Evolutionary conservation across 2,888 invertebrate species (phyloP).

Genomic region (Athrips mouffetella): DNA sequence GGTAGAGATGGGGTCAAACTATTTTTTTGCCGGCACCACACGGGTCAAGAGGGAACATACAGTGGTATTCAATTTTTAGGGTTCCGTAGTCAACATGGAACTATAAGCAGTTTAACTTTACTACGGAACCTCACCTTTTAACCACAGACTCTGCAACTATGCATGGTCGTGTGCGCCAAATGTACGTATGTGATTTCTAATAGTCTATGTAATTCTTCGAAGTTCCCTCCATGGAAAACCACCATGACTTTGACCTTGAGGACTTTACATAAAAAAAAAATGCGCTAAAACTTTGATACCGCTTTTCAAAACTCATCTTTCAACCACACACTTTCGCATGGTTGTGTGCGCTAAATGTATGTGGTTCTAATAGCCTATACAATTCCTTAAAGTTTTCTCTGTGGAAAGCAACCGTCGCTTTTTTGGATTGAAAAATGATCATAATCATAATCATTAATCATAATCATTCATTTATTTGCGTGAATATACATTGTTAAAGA

Average conservation of each 20-base stretch:
- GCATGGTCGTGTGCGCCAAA: conserved; percentile 97
- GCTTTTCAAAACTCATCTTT: conserved; percentile 75
- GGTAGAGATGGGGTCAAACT: too few species aligned
- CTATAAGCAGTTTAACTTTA: too few species aligned
- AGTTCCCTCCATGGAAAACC: conserved; percentile 97
- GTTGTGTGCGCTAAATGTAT: conserved; percentile 96
- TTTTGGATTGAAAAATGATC: too few species aligned
- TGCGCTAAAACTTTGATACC: too few species aligned
- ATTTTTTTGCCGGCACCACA: too few species aligned
- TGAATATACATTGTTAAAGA: too few species aligned
- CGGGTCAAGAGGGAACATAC: too few species aligned
- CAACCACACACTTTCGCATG: conserved; percentile 96
- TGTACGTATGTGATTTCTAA: conserved; percentile 95
- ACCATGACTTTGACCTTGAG: conserved; percentile 98
- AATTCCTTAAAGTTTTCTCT: conserved; percentile 97
- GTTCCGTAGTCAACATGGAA: too few species aligned
- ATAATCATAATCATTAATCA: too few species aligned
- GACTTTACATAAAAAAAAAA: too few species aligned
- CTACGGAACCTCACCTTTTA: conserved; percentile 87
- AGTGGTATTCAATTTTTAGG: too few species aligned
- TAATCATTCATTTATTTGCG: too few species aligned
- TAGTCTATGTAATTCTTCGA: conserved; percentile 97
- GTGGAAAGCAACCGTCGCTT: conserved; percentile 98
- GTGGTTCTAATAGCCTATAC: conserved; percentile 95
- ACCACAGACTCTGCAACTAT: conserved; percentile 95